Base-by-base conservation (phyloP, 2,113 vertebrate species). In the Heterotis niloticus region DNA sequence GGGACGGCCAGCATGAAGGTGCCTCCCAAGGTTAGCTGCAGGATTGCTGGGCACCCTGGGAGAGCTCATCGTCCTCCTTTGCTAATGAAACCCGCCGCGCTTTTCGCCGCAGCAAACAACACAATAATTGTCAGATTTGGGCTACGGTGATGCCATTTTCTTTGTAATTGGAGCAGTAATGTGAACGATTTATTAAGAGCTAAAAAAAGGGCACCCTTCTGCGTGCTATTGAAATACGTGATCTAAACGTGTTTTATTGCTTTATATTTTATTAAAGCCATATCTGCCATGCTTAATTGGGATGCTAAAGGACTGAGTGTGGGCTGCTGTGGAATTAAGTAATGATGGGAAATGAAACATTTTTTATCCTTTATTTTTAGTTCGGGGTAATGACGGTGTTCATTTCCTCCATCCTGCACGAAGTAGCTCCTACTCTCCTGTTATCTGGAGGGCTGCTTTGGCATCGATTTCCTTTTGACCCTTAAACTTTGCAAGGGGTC, bases 1-100 rank as follows among this genome's bases (percentile, higher is more conserved):
- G 26, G 78, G 81, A 65, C n/a, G 74, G 80, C 51, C 68, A 76
- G 10, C 80, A 82, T 88, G 91, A 93, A 93, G 91, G 90, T 91
- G 90, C 85, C 91, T 89, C 84, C 84, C 91, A 93, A 93, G 89
- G 91, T 93, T 88, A 91, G 84, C 84, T 86, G 82, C 16, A 81
- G 87, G 83, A 83, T 1, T 14, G 18, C 74, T 26, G 14, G 1
- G 29, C 60, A 17, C 24, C 17, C 56, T 7, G 16, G 74, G 24
- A 76, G 23, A 62, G 23, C 20, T 16, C 29, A 57, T 26, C 59
- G 59, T 76, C 60, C 29, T 51, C 51, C 10, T 44, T 23, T 26
- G 24, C 67, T 34, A 69, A 71, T 52, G 16, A 65, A 65, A 65
- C 18, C 64, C n/a, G 3, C 64, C 18, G 3, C 14, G 14, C 59